Conservation (phyloP, 2,113 vertebrate species). For the Limanda limanda region DNA sequence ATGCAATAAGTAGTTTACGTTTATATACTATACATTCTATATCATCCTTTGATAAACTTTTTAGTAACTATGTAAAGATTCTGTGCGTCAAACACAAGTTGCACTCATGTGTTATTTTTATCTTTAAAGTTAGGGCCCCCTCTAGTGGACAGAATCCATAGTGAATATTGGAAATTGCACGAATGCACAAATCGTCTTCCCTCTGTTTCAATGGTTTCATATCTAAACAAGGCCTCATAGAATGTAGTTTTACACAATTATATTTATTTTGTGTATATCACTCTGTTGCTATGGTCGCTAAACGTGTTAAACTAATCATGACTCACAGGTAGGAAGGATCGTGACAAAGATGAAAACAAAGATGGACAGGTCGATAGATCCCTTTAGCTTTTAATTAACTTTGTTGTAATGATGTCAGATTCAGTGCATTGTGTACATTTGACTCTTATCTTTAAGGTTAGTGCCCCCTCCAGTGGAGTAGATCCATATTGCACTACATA, state of each 20-base stretch:
- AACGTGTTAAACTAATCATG: background rate
- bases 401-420: background rate
- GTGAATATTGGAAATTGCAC: background rate
- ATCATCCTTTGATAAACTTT: background rate
- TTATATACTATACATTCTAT: background rate
- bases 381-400: background rate
- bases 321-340: background rate
- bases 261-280: background rate
- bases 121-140: conserved; percentile 39
- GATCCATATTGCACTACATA: background rate
- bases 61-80: background rate
- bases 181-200: background rate
- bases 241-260: too few relatives aligned
- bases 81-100: too few relatives aligned
- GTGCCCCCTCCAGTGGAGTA: background rate
- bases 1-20: background rate
- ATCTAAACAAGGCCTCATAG: background rate
- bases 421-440: background rate
- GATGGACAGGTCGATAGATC: too few relatives aligned
- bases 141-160: conserved; percentile 36
- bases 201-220: background rate
- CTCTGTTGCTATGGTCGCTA: too few relatives aligned
- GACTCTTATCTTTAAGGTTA: background rate
- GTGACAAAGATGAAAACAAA: background rate
- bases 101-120: background rate